phyloP scores from a whole-genome alignment of 2,113 vertebrate genomes.

The Rhombomys opimus region DNA sequence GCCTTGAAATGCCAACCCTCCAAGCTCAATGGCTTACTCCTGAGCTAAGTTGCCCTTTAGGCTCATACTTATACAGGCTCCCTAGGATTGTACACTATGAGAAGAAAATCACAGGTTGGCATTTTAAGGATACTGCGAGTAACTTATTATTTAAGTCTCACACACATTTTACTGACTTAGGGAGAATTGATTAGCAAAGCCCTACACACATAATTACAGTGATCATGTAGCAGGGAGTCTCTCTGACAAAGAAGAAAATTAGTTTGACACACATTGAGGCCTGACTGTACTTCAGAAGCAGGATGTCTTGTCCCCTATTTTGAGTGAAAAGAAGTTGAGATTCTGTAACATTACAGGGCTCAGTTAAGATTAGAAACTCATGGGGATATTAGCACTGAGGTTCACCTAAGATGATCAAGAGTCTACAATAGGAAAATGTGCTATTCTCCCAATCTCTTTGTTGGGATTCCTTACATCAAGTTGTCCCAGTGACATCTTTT shows the following conservation, averaged over 20 bases:
- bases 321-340: slow-evolving; percentile 61
- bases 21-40: slow-evolving; percentile 15
- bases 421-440: background rate
- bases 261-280: slow-evolving; percentile 72
- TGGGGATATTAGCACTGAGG: background rate
- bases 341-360: background rate
- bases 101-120: slow-evolving; percentile 58
- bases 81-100: background rate
- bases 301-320: slow-evolving; percentile 58
- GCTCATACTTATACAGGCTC: background rate
- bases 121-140: slow-evolving; percentile 56
- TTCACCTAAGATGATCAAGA: background rate
- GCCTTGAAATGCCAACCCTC: background rate
- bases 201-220: slow-evolving; percentile 78
- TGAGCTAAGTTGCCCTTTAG: background rate
- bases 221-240: slow-evolving; percentile 74
- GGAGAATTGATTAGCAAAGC: slow-evolving; percentile 74
- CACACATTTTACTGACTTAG: slow-evolving; percentile 57
- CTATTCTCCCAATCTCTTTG: background rate
- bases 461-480: background rate
- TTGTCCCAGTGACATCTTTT: background rate
- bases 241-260: slow-evolving; percentile 81
- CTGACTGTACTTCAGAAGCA: slow-evolving; percentile 82
- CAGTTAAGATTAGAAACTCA: background rate
- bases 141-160: background rate